Conservation (phyloP, 1,140 invertebrate species). For the Drosophila erecta region DNA sequence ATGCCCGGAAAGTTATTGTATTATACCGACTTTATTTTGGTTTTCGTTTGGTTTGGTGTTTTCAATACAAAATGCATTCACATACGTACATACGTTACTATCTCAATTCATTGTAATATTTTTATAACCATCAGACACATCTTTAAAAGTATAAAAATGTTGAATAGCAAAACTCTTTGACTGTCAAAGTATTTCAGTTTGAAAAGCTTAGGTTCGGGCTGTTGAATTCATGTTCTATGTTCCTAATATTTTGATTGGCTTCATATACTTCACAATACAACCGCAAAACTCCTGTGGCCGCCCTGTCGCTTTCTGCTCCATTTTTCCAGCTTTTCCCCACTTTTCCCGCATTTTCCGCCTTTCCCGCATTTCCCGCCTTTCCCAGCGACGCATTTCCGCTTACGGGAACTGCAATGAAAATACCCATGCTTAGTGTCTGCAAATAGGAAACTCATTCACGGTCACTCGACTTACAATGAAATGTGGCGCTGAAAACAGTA, state of each 20-base stretch:
- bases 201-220: conserved; percentile 1
- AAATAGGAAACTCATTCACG: background rate
- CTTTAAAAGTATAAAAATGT: conserved; percentile 22
- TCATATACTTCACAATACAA: conserved; percentile 16
- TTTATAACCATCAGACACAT: conserved; percentile 36
- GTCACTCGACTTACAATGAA: conserved; percentile 86
- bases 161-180: conserved; percentile 35
- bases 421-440: background rate
- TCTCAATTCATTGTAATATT: conserved; percentile 33
- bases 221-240: background rate
- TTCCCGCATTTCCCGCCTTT: background rate
- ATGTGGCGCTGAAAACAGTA: conserved; percentile 97
- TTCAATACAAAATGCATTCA: conserved; percentile 40
- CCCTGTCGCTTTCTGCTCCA: background rate
- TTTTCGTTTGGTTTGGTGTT: background rate
- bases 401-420: conserved; percentile 66
- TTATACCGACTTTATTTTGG: conserved; percentile 9
- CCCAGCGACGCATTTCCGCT: conserved; percentile 15
- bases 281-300: conserved; percentile 2
- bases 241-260: conserved; percentile 19
- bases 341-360: too few relatives aligned
- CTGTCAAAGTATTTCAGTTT: conserved; percentile 4
- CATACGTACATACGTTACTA: conserved; percentile 29
- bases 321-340: background rate
- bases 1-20: conserved; percentile 25